Evolutionary conservation across 2,797 vertebrate species (phyloP), one percentile per base, ranked within the genome.

Genomic region (Labeo calbasu): DNA sequence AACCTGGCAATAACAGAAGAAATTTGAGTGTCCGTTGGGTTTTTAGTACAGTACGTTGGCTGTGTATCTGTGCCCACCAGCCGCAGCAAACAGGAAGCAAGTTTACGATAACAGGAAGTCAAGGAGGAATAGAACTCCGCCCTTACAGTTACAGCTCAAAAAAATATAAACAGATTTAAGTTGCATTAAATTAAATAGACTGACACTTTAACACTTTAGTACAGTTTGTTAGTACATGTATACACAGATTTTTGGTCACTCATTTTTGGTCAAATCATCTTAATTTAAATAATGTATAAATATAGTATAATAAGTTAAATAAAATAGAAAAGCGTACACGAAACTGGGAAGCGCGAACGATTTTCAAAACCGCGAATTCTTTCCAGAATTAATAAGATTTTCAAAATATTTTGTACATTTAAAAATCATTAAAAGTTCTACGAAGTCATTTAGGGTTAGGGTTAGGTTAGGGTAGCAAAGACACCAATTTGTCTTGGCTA

Each of bases 71-170:
- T 72, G 40, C 51, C 32, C 8, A 80, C 48, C 65, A 72, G 53
- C 69, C 19, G 1, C 36, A n/a, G 13, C 25, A 63, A 73, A 73
- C 43, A 65, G 57, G 78, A 69, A 57, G 23, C 78, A 80, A 32
- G 40, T 79, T 79, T 79, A 69, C n/a, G 3, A 70, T 7, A 70
- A 70, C 51, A 70, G 51, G 65, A 80, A 80, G 66, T 70, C 14
- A 17, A 40, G 10, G 43, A 63, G 10, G 59, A 65, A 65, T 5
- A 32, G 15, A 55, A 61, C 15, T 61, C 2, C 0, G 0, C 3
- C 36, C 55, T 17, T 21, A 77, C 8, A 77, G 55, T 61, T 25
- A 40, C 6, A 76, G 19, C 12, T 75, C 5, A 36, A 75, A 55
- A 32, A 73, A 1, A 23, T 2, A n/a, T 13, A 63, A 63, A 9